Evolutionary conservation across 1,140 invertebrate genomes (phyloP).

Genomic region (Sminthurides bifidus): DNA sequence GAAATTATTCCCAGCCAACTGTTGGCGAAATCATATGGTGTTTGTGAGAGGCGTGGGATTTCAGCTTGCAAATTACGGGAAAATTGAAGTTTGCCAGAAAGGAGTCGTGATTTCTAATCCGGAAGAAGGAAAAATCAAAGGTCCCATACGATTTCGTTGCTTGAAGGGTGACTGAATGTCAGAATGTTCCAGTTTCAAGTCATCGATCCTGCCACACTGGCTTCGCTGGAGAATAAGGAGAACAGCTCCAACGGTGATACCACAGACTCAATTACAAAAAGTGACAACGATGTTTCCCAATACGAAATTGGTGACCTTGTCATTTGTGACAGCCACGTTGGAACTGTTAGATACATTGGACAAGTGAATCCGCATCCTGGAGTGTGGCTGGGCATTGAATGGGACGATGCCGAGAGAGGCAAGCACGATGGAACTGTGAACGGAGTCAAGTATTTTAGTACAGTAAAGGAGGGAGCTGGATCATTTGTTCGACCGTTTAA

Average conservation of each 20-base stretch:
- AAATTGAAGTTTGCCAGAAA: conserved; percentile 5
- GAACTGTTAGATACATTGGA: conserved; percentile 49
- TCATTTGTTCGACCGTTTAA: conserved; percentile 77
- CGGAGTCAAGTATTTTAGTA: conserved; percentile 63
- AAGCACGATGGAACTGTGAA: conserved; percentile 81
- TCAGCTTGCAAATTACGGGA: neutral
- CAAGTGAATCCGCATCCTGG: conserved; percentile 45
- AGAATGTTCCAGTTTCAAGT: conserved; percentile 6
- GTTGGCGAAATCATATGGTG: conserved; percentile 10
- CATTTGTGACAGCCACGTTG: conserved; percentile 43
- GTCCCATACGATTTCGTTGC: conserved; percentile 1
- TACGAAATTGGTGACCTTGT: conserved; percentile 37
- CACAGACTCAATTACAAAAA: neutral
- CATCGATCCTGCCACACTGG: too few relatives aligned
- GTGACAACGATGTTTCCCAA: neutral
- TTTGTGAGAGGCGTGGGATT: conserved; percentile 5
- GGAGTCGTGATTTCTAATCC: neutral
- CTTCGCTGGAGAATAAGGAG: too few relatives aligned
- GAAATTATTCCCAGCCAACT: neutral
- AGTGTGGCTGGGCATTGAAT: conserved; percentile 80
- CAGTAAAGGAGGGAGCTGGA: conserved; percentile 41
- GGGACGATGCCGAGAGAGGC: conserved; percentile 74
- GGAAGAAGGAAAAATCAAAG: neutral
- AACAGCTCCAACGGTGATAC: too few relatives aligned
- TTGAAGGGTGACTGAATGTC: neutral